A percentile compares a stretch with the other conserved stretches of the same genome.
Conservation (phyloP, 2,113 vertebrate genomes). For the Centropristis striata region DNA sequence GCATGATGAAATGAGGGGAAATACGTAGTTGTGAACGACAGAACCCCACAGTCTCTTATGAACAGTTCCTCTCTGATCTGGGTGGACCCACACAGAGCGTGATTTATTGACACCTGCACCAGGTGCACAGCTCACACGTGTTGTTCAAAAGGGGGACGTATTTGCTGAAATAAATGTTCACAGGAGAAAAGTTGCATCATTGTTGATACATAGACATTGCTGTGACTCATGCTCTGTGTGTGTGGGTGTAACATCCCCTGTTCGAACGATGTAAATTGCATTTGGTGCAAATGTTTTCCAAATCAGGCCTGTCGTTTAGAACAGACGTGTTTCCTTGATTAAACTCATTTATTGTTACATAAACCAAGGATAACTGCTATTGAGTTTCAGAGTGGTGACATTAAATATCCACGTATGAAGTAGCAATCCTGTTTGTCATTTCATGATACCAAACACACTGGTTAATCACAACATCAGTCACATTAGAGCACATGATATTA, state of each 20-base stretch:
- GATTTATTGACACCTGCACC: constrained; percentile 64
- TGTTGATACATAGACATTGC: constrained; percentile 34
- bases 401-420: constrained; percentile 12
- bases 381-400: constrained; percentile 38
- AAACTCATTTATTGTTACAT: constrained; percentile 37
- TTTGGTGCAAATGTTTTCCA: constrained; percentile 62
- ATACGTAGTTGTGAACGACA: constrained; percentile 79
- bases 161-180: constrained; percentile 49
- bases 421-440: constrained; percentile 25
- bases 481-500: neutral
- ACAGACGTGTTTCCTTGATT: constrained; percentile 39
- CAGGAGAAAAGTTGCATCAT: constrained; percentile 50
- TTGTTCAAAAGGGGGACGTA: constrained; percentile 55
- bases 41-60: constrained; percentile 87
- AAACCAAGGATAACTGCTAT: constrained; percentile 39
- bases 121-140: constrained; percentile 67
- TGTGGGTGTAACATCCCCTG: constrained; percentile 53
- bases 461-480: constrained; percentile 7
- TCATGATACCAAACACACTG: constrained; percentile 9
- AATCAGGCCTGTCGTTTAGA: constrained; percentile 55
- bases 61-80: constrained; percentile 78
- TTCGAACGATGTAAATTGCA: constrained; percentile 51
- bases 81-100: constrained; percentile 60
- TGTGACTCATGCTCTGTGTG: constrained; percentile 53
- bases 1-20: constrained; percentile 80